phyloP scores from a whole-genome alignment of 2,888 invertebrate genomes.

The Drosophila tripunctata region DNA sequence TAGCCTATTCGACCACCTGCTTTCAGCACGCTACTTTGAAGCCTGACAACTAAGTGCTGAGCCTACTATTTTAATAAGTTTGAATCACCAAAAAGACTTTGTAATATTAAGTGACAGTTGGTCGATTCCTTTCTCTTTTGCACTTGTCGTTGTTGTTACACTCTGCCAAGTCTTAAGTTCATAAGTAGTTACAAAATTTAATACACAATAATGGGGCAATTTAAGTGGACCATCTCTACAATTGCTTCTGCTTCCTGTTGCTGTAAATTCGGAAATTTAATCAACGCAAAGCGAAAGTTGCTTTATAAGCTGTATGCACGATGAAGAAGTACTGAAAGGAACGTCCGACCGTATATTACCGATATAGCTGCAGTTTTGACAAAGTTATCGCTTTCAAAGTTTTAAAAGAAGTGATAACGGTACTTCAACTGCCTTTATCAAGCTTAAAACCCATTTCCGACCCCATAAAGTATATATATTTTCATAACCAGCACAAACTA shows the following conservation, averaged over 20 bases:
- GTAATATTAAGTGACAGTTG: neutral
- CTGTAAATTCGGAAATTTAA: neutral
- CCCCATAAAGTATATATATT: too few species aligned
- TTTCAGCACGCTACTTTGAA: too few species aligned
- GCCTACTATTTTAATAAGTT: conserved; percentile 7
- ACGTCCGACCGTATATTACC: too few species aligned
- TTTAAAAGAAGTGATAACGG: too few species aligned
- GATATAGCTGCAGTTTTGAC: too few species aligned
- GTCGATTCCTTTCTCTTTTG: neutral
- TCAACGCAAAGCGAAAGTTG: neutral
- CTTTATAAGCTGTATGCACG: too few species aligned
- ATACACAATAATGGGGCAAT: conserved; percentile 5
- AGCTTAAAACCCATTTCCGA: too few species aligned
- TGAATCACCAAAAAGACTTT: conserved; percentile 9
- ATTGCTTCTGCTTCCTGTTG: neutral
- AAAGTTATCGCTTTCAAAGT: too few species aligned
- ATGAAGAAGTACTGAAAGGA: too few species aligned
- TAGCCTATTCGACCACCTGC: neutral
- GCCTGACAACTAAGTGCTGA: neutral
- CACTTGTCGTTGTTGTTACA: neutral
- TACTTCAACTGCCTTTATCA: too few species aligned
- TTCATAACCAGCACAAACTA: too few species aligned
- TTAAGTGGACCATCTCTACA: neutral
- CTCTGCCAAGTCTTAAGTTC: neutral
- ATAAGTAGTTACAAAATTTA: neutral